These are phyloP conservation scores for Hetaerina titia DNA, from an alignment of 2,888 invertebrate genomes.

Conservation along the genomic window DNA sequence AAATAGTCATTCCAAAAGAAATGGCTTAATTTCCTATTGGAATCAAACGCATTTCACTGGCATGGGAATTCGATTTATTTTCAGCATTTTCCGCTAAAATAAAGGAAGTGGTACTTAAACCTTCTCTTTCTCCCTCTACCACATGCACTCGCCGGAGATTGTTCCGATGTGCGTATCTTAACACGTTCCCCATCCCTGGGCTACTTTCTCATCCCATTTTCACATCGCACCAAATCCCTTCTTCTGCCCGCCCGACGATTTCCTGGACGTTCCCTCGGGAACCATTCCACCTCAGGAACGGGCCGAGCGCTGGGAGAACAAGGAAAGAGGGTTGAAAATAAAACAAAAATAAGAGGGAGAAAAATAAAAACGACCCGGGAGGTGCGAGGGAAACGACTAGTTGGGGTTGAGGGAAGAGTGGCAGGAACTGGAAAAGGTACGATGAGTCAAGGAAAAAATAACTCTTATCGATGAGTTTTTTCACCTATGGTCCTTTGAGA, in stretches of 20 bases:
- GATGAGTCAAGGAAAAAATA: conserved; percentile 5
- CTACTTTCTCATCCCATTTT: conserved; percentile 17
- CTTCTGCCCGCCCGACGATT: background rate
- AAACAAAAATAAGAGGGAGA: background rate
- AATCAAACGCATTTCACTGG: too few species aligned
- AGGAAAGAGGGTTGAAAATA: background rate
- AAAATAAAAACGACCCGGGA: background rate
- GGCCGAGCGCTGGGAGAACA: background rate
- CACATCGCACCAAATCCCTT: background rate
- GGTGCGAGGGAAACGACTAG: background rate
- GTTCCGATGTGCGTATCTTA: background rate
- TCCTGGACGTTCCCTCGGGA: conserved; percentile 33
- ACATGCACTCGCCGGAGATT: background rate
- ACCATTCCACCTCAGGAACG: conserved; percentile 33
- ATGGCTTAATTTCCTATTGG: too few species aligned
- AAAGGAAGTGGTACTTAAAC: too few species aligned
- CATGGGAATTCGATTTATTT: too few species aligned
- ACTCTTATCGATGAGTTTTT: background rate
- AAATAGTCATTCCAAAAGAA: too few species aligned
- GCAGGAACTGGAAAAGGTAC: background rate
- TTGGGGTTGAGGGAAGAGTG: background rate
- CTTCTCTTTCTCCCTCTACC: background rate
- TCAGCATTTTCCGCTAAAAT: too few species aligned
- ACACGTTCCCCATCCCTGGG: background rate
- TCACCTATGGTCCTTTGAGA: background rate